A percentile compares a stretch with the other conserved stretches of the same genome.
Evolutionary conservation across 2,888 invertebrate genomes (phyloP).

Genomic region (Prostheceraeus crozeri): DNA sequence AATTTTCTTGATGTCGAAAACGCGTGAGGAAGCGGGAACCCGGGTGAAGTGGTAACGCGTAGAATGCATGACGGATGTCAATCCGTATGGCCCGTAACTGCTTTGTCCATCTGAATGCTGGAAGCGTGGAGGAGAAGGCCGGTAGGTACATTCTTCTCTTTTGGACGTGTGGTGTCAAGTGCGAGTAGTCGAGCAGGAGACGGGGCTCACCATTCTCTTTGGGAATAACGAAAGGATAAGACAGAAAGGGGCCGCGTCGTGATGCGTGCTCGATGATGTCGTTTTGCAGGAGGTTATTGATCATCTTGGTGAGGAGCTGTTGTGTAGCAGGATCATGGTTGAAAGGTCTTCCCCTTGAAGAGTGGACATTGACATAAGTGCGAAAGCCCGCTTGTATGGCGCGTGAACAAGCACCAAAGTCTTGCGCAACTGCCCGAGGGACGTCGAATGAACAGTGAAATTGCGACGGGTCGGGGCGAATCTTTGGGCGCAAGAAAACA

Average conservation of each 20-base stretch:
- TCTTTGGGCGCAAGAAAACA: no score
- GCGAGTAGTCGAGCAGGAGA: not conserved
- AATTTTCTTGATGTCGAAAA: not conserved
- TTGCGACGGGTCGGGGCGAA: no score
- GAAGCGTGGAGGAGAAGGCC: not conserved
- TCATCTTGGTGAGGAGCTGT: no score
- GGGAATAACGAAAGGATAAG: not conserved
- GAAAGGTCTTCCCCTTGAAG: no score
- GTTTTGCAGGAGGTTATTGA: not conserved
- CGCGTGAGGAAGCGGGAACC: not conserved
- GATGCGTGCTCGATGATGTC: not conserved
- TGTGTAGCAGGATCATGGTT: no score
- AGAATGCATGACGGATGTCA: not conserved
- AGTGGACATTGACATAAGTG: no score
- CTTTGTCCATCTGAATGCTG: not conserved
- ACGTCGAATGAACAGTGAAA: no score
- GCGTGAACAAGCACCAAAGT: no score
- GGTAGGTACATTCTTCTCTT: not conserved
- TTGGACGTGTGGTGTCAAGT: not conserved
- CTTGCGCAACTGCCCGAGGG: no score
- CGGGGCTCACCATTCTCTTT: not conserved
- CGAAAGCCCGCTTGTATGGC: no score
- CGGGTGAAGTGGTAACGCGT: slow-evolving; percentile 12
- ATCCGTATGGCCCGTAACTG: not conserved
- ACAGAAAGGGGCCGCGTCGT: not conserved